A percentile compares a stretch with the other conserved stretches of the same genome.
Evolutionary conservation across 2,113 vertebrate species (phyloP).

Genomic region (Puma concolor): DNA sequence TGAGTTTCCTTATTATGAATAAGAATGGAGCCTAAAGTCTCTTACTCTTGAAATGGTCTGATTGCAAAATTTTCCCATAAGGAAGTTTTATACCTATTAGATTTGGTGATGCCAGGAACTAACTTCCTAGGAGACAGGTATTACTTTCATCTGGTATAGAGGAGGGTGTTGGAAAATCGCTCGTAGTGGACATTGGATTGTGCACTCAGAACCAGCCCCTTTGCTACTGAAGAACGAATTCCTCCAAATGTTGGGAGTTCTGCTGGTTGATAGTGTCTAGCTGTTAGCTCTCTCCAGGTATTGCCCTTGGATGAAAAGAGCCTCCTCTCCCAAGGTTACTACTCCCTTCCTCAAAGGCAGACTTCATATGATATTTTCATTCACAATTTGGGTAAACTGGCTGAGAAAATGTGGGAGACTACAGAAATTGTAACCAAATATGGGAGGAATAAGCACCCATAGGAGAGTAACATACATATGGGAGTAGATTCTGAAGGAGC

Average conservation of each 20-base stretch:
- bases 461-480: neutral
- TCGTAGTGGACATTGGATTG: neutral
- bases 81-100: neutral
- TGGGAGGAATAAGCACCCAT: neutral
- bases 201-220: neutral
- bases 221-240: neutral
- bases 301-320: neutral
- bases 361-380: neutral
- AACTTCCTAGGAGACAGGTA: neutral
- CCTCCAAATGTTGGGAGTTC: neutral
- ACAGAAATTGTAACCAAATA: neutral
- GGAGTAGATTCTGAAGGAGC: neutral
- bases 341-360: neutral
- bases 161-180: neutral
- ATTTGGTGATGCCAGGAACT: neutral
- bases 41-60: neutral
- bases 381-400: neutral
- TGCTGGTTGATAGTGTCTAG: neutral
- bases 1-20: neutral
- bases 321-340: neutral
- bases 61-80: neutral
- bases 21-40: neutral
- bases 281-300: neutral
- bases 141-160: neutral
- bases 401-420: neutral